Conservation (phyloP, 2,113 vertebrate genomes). For the Ceyx melanurus region DNA sequence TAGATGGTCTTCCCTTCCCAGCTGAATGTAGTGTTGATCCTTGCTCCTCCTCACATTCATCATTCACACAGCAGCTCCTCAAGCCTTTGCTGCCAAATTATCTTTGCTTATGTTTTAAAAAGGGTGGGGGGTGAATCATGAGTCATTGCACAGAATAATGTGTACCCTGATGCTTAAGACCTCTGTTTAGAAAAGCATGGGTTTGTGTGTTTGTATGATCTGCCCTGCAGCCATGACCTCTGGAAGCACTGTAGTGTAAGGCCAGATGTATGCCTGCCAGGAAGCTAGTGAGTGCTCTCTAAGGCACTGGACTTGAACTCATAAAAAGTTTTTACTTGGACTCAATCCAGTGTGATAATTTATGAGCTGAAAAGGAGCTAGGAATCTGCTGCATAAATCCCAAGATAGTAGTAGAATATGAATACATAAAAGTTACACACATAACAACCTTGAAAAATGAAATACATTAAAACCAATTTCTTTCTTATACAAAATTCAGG, state of each 20-base stretch:
- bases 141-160: background rate
- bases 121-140: background rate
- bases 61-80: background rate
- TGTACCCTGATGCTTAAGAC: background rate
- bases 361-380: slow-evolving; percentile 12
- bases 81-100: background rate
- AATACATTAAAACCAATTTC: background rate
- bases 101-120: background rate
- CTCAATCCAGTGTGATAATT: background rate
- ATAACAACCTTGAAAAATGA: background rate
- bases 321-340: background rate
- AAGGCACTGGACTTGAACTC: background rate
- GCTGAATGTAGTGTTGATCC: fast-evolving
- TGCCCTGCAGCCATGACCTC: background rate
- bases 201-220: background rate
- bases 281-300: background rate
- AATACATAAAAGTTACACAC: background rate
- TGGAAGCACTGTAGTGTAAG: background rate
- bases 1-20: background rate
- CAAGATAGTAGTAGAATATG: background rate
- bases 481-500: background rate
- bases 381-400: background rate
- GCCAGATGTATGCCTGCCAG: background rate
- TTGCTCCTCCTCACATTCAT: background rate
- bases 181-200: background rate